Evolutionary conservation across 2,113 vertebrate genomes (phyloP), one percentile per base, ranked within the genome.

Genomic region (Apodemus sylvaticus): DNA sequence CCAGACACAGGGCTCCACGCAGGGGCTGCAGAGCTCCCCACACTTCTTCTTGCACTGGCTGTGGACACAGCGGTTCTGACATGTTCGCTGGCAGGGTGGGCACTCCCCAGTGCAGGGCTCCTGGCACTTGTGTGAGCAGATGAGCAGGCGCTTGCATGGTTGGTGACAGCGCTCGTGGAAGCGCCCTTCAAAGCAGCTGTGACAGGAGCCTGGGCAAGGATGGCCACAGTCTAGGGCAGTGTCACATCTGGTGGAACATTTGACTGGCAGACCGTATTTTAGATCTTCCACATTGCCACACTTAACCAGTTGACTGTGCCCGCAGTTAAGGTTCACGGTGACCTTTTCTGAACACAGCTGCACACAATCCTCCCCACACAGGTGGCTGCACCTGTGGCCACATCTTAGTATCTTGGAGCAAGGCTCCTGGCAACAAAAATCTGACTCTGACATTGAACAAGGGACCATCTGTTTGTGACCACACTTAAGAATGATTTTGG

Each of bases 51-150:
- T 98, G 96, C 99, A 99, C 60, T 96, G 98, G 70, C 99, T 99
- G 96, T 99, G 99, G 95, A 99, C 9, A 42, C 99, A 99, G 31
- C 98, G 98, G 94, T 99, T 99, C 98, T 99, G 97, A 96, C 93
- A 83, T 22, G 31, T 89, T 31, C 64, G 74, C 76, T 89, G 92
- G 92, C 92, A 94, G 64, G 92, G 92, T 20, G 92, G 92, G 39
- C 92, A 94, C 76, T 99, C 98, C 0, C 95, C 81, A 20, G 98
- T 99, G 97, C 99, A 99, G 0, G 99, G 99, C 96, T 99, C 98
- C 78, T n/a, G 94, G 97, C 99, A 99, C 96, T 97, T 89, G 97
- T 99, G 99, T 51, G 99, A 99, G 93, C 99, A 99, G 88, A 99
- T 98, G 66, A 99, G 98, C 76, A 98, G 62, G 51, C 97, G 98